Conservation (phyloP, 2,113 vertebrate species). For the Catagonus wagneri region DNA sequence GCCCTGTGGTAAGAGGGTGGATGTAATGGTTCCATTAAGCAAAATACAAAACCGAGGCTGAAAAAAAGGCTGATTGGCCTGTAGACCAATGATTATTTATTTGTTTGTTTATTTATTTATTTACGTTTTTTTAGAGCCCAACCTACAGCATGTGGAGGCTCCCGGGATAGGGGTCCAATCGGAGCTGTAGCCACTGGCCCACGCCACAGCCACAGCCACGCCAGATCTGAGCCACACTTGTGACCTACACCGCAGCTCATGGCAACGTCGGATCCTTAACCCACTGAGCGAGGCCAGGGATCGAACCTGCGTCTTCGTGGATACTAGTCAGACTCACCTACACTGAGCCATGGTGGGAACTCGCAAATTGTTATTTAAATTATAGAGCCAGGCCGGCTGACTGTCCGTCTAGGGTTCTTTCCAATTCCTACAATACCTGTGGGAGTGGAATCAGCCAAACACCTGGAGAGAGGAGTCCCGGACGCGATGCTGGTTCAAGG, state of each 20-base stretch:
- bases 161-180: too few relatives aligned
- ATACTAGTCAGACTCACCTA: too few relatives aligned
- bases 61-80: neutral
- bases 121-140: too few relatives aligned
- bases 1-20: neutral
- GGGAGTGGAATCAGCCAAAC: neutral
- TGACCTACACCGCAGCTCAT: too few relatives aligned
- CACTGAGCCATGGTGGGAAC: too few relatives aligned
- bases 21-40: neutral
- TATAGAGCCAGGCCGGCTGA: neutral
- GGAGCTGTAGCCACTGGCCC: too few relatives aligned
- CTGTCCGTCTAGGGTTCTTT: neutral
- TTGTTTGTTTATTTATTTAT: neutral
- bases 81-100: neutral
- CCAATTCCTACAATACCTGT: fast-evolving
- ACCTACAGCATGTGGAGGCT: too few relatives aligned
- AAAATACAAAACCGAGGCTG: neutral
- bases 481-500: fast-evolving
- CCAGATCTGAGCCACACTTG: too few relatives aligned
- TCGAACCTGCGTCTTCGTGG: too few relatives aligned
- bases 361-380: neutral
- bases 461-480: neutral
- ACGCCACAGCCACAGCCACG: too few relatives aligned
- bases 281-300: too few relatives aligned
- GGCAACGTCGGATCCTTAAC: too few relatives aligned